phyloP scores from a whole-genome alignment of 2,797 vertebrate species.

The Trachurus trachurus region DNA sequence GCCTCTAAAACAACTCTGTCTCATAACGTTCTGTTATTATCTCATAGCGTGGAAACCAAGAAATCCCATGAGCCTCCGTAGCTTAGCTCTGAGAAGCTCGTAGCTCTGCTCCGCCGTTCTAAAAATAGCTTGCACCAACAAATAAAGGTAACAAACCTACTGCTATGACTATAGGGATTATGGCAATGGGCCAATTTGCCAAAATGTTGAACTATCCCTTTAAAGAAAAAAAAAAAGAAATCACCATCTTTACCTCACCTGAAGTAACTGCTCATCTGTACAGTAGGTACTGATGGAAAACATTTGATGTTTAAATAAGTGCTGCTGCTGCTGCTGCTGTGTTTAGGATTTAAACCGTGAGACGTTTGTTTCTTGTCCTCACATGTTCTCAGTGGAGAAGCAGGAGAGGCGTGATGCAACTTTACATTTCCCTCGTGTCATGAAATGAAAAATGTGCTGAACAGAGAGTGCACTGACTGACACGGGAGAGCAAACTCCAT shows the following conservation, averaged over 20 bases:
- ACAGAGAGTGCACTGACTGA: neutral
- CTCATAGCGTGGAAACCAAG: too few species aligned
- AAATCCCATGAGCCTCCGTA: too few species aligned
- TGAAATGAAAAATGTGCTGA: neutral
- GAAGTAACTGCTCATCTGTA: slow-evolving; percentile 4
- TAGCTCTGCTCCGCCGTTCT: too few species aligned
- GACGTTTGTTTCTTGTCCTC: neutral
- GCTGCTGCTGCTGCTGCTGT: neutral
- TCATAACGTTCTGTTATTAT: too few species aligned
- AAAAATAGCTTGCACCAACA: too few species aligned
- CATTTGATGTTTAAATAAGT: slow-evolving; percentile 15
- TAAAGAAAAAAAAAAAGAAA: too few species aligned
- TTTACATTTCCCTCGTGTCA: neutral
- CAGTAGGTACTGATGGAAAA: slow-evolving; percentile 3
- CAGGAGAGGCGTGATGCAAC: neutral
- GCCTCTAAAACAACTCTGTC: too few species aligned
- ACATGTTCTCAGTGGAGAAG: neutral
- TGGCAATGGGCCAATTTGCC: too few species aligned
- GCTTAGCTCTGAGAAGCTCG: too few species aligned
- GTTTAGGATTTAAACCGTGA: neutral
- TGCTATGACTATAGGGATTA: too few species aligned
- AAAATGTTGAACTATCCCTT: too few species aligned
- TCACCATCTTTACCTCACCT: slow-evolving; percentile 10
- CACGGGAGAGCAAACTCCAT: slow-evolving; percentile 57
- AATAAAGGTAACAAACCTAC: too few species aligned